These are phyloP conservation scores for Excalfactoria chinensis DNA, from an alignment of 2,113 vertebrate species.

Conservation along the genomic window DNA sequence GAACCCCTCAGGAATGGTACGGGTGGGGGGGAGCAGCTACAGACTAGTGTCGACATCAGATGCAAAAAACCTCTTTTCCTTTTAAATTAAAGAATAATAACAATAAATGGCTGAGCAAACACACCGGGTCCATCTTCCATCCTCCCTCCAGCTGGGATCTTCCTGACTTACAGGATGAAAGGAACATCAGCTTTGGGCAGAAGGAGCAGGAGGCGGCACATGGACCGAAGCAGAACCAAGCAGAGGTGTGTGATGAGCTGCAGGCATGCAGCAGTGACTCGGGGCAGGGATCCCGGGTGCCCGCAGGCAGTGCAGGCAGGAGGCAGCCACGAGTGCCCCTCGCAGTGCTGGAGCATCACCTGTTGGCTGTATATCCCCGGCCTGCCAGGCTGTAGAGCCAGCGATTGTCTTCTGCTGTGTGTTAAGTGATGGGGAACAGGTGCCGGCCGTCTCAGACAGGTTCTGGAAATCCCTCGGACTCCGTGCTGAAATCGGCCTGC, in stretches of 20 bases:
- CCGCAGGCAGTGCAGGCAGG: background rate
- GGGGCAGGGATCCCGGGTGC: background rate
- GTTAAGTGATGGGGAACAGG: conserved; percentile 62
- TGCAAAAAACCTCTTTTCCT: conserved; percentile 9
- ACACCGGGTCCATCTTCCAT: background rate
- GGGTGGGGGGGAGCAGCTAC: conserved; percentile 40
- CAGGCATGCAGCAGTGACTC: background rate
- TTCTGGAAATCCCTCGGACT: conserved; percentile 55
- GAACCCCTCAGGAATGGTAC: conserved; percentile 2
- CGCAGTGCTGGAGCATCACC: conserved; percentile 28
- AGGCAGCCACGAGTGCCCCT: background rate
- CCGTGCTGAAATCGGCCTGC: background rate
- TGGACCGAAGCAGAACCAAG: background rate
- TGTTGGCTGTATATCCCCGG: conserved; percentile 43
- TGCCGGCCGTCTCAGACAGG: conserved; percentile 58
- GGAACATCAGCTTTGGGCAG: background rate
- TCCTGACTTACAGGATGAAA: background rate
- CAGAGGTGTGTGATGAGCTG: background rate
- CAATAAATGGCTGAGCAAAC: background rate
- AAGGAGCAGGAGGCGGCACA: background rate
- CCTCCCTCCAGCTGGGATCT: background rate
- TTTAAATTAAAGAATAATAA: conserved; percentile 29
- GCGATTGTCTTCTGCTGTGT: conserved; percentile 54
- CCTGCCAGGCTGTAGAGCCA: conserved; percentile 53
- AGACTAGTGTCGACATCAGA: conserved; percentile 69